These are phyloP conservation scores for Dynastes maya DNA, from an alignment of 2,888 invertebrate genomes.

Conservation along the genomic window DNA sequence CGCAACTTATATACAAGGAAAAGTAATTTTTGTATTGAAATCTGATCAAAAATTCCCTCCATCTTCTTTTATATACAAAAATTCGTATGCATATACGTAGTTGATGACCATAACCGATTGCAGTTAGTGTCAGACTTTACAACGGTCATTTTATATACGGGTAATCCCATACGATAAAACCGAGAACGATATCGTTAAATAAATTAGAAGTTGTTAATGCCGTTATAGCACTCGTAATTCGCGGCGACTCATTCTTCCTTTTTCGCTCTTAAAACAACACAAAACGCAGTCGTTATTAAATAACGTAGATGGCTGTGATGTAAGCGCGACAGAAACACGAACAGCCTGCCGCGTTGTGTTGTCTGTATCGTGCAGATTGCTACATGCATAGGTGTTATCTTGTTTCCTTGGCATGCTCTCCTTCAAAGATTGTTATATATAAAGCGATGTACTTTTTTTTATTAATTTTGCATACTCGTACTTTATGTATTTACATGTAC, in stretches of 20 bases:
- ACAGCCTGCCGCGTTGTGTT: too few species aligned
- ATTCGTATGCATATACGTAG: neutral
- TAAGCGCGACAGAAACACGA: too few species aligned
- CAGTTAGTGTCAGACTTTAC: constrained; percentile 38
- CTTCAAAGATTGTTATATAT: too few species aligned
- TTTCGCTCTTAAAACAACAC: constrained; percentile 30
- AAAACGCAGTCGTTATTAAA: neutral
- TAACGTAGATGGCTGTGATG: neutral
- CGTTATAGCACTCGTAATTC: constrained; percentile 51
- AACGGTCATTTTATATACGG: constrained; percentile 54
- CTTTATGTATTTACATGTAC: too few species aligned
- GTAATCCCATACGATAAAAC: constrained; percentile 56
- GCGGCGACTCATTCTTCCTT: neutral
- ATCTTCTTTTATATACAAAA: neutral
- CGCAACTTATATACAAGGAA: too few species aligned
- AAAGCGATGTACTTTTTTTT: too few species aligned
- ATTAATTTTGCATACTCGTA: too few species aligned
- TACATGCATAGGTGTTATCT: too few species aligned
- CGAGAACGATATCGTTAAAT: constrained; percentile 59
- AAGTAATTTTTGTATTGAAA: too few species aligned
- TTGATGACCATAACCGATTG: neutral
- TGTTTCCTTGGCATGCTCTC: too few species aligned
- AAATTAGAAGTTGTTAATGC: constrained; percentile 58
- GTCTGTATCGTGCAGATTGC: constrained; percentile 30
- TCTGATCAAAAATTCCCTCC: too few species aligned